Evolutionary conservation across 2,113 vertebrate genomes (phyloP).

Genomic region (Sinocyclocheilus rhinocerous): DNA sequence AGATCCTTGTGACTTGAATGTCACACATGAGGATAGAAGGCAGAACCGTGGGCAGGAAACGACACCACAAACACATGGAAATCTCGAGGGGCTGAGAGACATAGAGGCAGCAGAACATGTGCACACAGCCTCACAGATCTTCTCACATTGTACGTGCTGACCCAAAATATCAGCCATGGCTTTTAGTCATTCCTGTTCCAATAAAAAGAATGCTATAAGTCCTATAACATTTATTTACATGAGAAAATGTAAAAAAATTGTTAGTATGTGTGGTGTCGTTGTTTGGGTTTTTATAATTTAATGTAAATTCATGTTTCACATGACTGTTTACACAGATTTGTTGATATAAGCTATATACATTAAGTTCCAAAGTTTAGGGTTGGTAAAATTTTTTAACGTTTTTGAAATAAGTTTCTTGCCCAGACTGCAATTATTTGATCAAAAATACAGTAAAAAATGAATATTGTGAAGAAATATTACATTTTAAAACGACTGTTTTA

Average conservation of each 20-base stretch:
- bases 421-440: too few species aligned
- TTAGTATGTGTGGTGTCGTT: too few species aligned
- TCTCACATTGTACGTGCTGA: conserved; percentile 5
- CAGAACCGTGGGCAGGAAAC: conserved; percentile 65
- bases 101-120: not conserved
- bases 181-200: not conserved
- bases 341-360: too few species aligned
- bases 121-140: conserved; percentile 2
- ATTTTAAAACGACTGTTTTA: too few species aligned
- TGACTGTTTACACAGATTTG: too few species aligned
- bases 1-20: conserved; percentile 69
- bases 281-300: too few species aligned
- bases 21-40: conserved; percentile 73
- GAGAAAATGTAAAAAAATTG: not conserved
- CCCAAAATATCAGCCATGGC: conserved; percentile 5
- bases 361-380: too few species aligned
- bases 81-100: conserved; percentile 55
- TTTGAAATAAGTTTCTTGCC: too few species aligned
- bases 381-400: too few species aligned
- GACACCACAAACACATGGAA: conserved; percentile 66
- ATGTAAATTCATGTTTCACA: too few species aligned
- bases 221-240: not conserved
- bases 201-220: not conserved
- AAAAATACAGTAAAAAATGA: too few species aligned
- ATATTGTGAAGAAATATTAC: too few species aligned